Conservation (phyloP, 2,888 invertebrate genomes). For the Meteorus colon region DNA sequence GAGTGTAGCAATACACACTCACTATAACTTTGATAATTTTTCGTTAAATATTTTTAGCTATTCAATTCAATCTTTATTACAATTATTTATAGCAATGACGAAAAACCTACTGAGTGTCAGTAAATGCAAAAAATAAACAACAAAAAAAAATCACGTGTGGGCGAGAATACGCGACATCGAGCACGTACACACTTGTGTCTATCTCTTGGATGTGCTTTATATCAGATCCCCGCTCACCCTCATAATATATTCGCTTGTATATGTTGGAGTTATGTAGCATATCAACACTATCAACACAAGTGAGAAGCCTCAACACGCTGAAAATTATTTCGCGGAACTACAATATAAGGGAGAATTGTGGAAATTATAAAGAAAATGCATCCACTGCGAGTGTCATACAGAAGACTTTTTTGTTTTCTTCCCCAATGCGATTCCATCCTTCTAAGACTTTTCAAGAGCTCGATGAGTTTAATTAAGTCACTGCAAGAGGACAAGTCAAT, state of each 20-base stretch:
- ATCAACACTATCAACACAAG: neutral
- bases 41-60: neutral
- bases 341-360: neutral
- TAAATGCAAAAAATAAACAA: neutral
- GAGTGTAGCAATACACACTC: neutral
- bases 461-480: too few relatives aligned
- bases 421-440: too few relatives aligned
- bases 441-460: too few relatives aligned
- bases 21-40: neutral
- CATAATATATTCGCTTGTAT: neutral
- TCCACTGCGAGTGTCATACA: too few relatives aligned
- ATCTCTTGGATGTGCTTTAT: slow-evolving; percentile 22
- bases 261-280: neutral
- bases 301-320: neutral
- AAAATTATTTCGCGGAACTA: neutral
- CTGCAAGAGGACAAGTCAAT: too few relatives aligned
- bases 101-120: neutral
- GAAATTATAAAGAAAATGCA: too few relatives aligned
- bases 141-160: neutral
- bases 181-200: slow-evolving; percentile 25
- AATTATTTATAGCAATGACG: slow-evolving; percentile 15
- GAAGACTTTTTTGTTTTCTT: too few relatives aligned
- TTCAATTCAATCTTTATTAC: slow-evolving; percentile 5
- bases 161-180: slow-evolving; percentile 14
- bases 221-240: neutral